phyloP scores from a whole-genome alignment of 2,113 vertebrate genomes.

The Mus pahari region DNA sequence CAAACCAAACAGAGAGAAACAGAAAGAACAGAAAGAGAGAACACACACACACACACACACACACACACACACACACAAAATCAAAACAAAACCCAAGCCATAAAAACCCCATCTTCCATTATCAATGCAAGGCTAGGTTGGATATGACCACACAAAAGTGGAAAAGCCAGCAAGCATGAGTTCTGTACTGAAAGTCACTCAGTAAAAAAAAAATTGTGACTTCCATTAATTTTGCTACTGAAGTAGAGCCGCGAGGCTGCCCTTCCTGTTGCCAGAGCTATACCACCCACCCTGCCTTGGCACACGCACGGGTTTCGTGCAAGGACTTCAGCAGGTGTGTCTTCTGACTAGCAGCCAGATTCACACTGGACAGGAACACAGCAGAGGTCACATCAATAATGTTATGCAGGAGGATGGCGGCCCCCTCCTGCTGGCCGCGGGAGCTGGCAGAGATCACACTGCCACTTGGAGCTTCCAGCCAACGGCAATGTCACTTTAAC shows the following conservation, averaged over 20 bases:
- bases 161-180: background rate
- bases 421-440: background rate
- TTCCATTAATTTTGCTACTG: conserved; percentile 32
- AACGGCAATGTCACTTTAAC: conserved; percentile 69
- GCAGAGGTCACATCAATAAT: conserved; percentile 74
- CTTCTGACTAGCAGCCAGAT: conserved; percentile 74
- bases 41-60: no score
- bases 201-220: conserved; percentile 40
- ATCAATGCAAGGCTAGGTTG: conserved; percentile 18
- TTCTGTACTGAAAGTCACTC: conserved; percentile 44
- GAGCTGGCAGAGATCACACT: conserved; percentile 36
- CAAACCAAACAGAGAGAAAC: background rate
- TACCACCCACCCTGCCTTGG: conserved; percentile 62
- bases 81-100: background rate
- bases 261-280: conserved; percentile 62
- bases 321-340: conserved; percentile 76
- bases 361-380: conserved; percentile 72
- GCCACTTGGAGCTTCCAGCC: background rate
- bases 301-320: background rate
- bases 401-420: conserved; percentile 16
- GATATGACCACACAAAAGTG: background rate
- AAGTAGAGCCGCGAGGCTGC: conserved; percentile 62
- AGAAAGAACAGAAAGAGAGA: background rate
- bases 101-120: background rate
- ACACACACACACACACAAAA: background rate